Evolutionary conservation across 2,797 vertebrate genomes (phyloP).

Genomic region (Decapterus maruadsi): DNA sequence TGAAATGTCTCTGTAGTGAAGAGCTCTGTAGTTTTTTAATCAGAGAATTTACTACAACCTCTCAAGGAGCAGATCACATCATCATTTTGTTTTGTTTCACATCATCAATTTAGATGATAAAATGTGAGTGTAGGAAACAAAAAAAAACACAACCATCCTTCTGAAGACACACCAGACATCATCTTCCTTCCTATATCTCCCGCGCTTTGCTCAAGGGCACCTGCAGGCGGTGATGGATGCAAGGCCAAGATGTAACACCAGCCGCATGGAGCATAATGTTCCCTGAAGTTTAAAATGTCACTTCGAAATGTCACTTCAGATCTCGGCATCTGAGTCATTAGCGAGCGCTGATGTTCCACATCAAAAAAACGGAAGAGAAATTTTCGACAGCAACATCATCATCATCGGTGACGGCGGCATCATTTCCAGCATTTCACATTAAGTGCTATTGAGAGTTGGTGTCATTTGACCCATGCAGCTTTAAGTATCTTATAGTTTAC

Average conservation of each 20-base stretch:
- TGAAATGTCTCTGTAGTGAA: background rate
- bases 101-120: background rate
- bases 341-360: slow-evolving; percentile 25
- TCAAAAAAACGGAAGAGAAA: slow-evolving; percentile 20
- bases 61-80: background rate
- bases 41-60: background rate
- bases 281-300: slow-evolving; percentile 67
- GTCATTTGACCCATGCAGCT: background rate
- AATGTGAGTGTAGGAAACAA: too few relatives aligned
- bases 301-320: slow-evolving; percentile 63
- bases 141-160: background rate
- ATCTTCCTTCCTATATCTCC: background rate
- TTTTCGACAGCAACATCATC: background rate
- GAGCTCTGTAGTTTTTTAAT: background rate
- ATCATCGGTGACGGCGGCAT: background rate
- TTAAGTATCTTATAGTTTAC: background rate
- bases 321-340: slow-evolving; percentile 43
- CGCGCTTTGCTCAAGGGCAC: slow-evolving; percentile 36
- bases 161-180: slow-evolving; percentile 1
- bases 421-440: slow-evolving; percentile 18
- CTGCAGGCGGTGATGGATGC: background rate
- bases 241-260: slow-evolving; percentile 40
- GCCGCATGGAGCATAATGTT: slow-evolving; percentile 27
- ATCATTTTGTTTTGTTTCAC: background rate
- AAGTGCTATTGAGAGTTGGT: background rate